Conservation (phyloP, 2,888 invertebrate species). For the Pseudococcus jackbeardsleyi region DNA sequence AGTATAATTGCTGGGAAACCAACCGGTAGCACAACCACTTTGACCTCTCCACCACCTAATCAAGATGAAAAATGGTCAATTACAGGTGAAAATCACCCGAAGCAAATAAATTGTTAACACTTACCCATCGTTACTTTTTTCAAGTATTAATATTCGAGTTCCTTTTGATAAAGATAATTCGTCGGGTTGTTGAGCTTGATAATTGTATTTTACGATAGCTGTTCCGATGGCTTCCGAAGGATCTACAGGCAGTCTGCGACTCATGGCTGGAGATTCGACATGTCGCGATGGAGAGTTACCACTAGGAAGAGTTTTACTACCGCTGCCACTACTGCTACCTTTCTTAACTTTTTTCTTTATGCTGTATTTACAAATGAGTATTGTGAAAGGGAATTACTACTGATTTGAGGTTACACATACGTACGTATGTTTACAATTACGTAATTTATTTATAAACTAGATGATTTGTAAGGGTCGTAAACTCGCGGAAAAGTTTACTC, state of each 20-base stretch:
- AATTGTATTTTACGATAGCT: constrained; percentile 96
- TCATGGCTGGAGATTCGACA: constrained; percentile 83
- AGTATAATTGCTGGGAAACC: constrained; percentile 99
- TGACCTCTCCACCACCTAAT: constrained; percentile 96
- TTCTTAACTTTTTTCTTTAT: constrained; percentile 91
- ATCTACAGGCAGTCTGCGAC: constrained; percentile 81
- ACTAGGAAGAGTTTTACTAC: constrained; percentile 85
- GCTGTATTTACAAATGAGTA: constrained; percentile 69
- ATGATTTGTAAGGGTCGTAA: background rate
- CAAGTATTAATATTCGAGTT: constrained; percentile 92
- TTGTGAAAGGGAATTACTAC: background rate
- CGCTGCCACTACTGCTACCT: constrained; percentile 78
- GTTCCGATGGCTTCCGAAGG: constrained; percentile 88
- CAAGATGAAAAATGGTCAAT: background rate
- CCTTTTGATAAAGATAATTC: constrained; percentile 95
- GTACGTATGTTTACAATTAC: background rate
- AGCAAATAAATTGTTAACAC: constrained; percentile 49
- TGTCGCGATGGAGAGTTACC: constrained; percentile 85
- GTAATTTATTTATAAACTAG: background rate
- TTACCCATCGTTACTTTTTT: constrained; percentile 95
- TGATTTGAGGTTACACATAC: background rate
- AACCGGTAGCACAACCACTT: constrained; percentile 79
- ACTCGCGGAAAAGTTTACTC: constrained; percentile 65
- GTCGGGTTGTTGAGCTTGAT: constrained; percentile 95
- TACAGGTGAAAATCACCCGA: background rate